phyloP scores from a whole-genome alignment of 2,797 vertebrate species.

The Catharus ustulatus region DNA sequence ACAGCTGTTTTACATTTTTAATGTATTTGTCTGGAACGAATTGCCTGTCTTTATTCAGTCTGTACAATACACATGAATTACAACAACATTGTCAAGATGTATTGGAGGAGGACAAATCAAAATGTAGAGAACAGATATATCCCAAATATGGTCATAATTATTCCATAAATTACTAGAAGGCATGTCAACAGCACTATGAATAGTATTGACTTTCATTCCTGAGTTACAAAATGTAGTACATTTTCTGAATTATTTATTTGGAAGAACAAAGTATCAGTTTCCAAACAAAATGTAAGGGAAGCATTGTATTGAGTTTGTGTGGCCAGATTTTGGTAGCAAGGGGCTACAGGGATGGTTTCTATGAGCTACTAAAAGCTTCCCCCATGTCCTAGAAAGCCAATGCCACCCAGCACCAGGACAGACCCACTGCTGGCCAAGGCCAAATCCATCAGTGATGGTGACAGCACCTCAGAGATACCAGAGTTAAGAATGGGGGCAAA shows the following conservation, averaged over 20 bases:
- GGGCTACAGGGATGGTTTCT: not conserved
- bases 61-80: slow-evolving; percentile 34
- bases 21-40: slow-evolving; percentile 43
- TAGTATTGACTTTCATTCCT: slow-evolving; percentile 59
- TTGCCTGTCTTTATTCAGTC: slow-evolving; percentile 37
- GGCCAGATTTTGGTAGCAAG: not conserved
- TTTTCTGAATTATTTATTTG: slow-evolving; percentile 59
- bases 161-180: slow-evolving; percentile 61
- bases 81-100: slow-evolving; percentile 42
- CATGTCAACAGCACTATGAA: slow-evolving; percentile 48
- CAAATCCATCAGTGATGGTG: not conserved
- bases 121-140: slow-evolving; percentile 34
- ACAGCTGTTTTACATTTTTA: slow-evolving; percentile 57
- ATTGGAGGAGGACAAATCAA: slow-evolving; percentile 45
- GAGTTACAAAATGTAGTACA: slow-evolving; percentile 33
- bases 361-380: not conserved
- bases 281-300: slow-evolving; percentile 42
- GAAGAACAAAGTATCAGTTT: slow-evolving; percentile 44
- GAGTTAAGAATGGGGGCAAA: not conserved
- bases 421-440: not conserved
- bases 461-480: not conserved
- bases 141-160: slow-evolving; percentile 59
- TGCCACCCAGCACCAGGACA: not conserved
- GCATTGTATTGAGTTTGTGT: not conserved
- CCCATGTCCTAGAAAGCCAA: not conserved